phyloP scores from a whole-genome alignment of 2,888 invertebrate genomes.

The Lutraria lutraria region DNA sequence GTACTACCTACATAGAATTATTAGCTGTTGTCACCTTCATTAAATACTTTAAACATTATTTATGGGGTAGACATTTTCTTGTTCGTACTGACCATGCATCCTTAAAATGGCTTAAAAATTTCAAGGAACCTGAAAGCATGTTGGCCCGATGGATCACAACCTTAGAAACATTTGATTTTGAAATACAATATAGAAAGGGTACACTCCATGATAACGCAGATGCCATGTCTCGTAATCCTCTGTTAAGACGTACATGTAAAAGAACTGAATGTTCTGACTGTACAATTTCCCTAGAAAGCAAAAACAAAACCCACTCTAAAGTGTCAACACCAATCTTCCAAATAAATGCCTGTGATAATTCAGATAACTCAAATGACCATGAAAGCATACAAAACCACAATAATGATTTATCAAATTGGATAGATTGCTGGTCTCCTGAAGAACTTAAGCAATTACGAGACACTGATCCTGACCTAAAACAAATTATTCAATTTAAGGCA shows the following conservation, averaged over 20 bases:
- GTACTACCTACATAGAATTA: too few species aligned
- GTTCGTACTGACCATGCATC: too few species aligned
- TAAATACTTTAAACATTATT: too few species aligned
- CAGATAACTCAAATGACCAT: background rate
- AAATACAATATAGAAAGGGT: slow-evolving; percentile 39
- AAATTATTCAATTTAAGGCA: background rate
- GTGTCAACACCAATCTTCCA: background rate
- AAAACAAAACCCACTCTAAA: background rate
- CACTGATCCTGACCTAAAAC: background rate
- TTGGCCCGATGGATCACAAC: slow-evolving; percentile 42
- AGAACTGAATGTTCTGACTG: slow-evolving; percentile 30
- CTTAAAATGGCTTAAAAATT: too few species aligned
- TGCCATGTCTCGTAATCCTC: slow-evolving; percentile 24
- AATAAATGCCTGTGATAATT: background rate
- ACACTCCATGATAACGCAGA: too few species aligned
- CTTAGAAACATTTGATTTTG: slow-evolving; percentile 53
- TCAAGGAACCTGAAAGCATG: slow-evolving; percentile 58
- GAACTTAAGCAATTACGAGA: background rate
- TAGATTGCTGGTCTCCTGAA: background rate
- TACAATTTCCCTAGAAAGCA: background rate
- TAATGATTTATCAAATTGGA: background rate
- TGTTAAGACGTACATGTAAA: slow-evolving; percentile 21
- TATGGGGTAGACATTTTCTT: too few species aligned
- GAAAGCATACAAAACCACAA: background rate
- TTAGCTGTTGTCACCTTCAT: too few species aligned